phyloP scores from a whole-genome alignment of 2,888 invertebrate species.

The Cecidostiba fungosa region DNA sequence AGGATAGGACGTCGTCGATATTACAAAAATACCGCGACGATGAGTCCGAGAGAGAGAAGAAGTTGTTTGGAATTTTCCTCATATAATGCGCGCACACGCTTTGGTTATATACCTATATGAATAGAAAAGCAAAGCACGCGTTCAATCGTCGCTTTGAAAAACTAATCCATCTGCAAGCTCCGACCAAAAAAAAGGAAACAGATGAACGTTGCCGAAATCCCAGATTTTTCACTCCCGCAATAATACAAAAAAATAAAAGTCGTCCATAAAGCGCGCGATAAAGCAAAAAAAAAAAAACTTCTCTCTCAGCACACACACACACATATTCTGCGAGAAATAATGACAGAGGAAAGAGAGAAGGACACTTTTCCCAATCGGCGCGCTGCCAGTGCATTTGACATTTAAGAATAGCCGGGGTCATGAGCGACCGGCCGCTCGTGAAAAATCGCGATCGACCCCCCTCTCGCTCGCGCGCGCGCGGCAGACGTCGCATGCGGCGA shows the following conservation, averaged over 20 bases:
- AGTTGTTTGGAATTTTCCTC: not conserved
- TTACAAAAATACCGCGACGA: constrained; percentile 39
- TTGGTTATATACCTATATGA: no score
- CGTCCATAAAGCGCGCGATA: not conserved
- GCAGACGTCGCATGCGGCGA: constrained; percentile 51
- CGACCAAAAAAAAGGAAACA: not conserved
- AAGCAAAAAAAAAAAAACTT: not conserved
- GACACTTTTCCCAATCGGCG: constrained; percentile 55
- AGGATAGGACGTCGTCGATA: not conserved
- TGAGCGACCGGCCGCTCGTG: constrained; percentile 42
- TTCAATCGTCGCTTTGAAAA: not conserved
- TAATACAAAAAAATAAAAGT: not conserved
- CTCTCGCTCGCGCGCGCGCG: no score
- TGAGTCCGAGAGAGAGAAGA: not conserved
- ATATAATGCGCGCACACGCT: not conserved
- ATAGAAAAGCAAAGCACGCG: not conserved
- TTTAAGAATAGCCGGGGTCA: constrained; percentile 58
- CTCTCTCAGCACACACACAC: no score
- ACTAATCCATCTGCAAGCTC: not conserved
- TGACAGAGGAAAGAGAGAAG: not conserved
- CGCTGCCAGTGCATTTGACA: constrained; percentile 59
- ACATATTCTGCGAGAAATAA: not conserved
- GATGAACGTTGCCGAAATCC: not conserved
- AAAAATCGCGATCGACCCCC: constrained; percentile 61
- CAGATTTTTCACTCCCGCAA: constrained; percentile 10